phyloP scores from a whole-genome alignment of 2,113 vertebrate genomes.

The Indicator maculatus region DNA sequence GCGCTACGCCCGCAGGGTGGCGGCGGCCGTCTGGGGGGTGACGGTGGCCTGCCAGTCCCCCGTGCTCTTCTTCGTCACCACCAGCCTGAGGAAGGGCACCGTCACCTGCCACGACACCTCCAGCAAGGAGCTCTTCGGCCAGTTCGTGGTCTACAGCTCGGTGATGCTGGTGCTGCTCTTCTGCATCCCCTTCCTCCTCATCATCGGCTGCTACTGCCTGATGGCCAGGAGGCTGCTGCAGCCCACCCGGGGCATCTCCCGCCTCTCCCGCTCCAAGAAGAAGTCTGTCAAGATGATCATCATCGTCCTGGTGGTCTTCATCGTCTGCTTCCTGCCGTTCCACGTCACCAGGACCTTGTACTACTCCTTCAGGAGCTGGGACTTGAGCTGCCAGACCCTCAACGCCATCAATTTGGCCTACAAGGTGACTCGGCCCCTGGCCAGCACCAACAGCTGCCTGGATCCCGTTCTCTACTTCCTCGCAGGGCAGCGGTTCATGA shows the following conservation, averaged over 20 bases:
- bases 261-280: conserved; percentile 82
- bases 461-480: conserved; percentile 96
- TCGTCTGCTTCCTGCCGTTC: conserved; percentile 94
- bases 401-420: conserved; percentile 90
- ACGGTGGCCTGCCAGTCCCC: conserved; percentile 87
- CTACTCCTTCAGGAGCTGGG: conserved; percentile 88
- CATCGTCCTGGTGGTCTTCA: conserved; percentile 87
- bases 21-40: conserved; percentile 78
- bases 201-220: conserved; percentile 89
- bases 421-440: conserved; percentile 91
- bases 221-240: conserved; percentile 87
- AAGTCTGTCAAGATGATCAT: conserved; percentile 95
- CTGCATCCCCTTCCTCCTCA: conserved; percentile 84
- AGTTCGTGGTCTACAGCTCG: conserved; percentile 90
- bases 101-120: conserved; percentile 92
- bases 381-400: conserved; percentile 85
- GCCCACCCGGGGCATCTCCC: conserved; percentile 70
- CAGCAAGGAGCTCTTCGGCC: conserved; percentile 83
- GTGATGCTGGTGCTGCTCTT: conserved; percentile 89
- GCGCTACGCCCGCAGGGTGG: conserved; percentile 82
- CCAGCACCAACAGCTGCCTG: conserved; percentile 93
- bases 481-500: conserved; percentile 86
- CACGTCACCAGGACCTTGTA: conserved; percentile 93
- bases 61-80: conserved; percentile 90
- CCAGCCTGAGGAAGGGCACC: conserved; percentile 46